Percentiles rank a stretch among this genome's conserved stretches.
Evolutionary conservation across 2,888 invertebrate genomes (phyloP).

Genomic region (Drosophila helvetica): DNA sequence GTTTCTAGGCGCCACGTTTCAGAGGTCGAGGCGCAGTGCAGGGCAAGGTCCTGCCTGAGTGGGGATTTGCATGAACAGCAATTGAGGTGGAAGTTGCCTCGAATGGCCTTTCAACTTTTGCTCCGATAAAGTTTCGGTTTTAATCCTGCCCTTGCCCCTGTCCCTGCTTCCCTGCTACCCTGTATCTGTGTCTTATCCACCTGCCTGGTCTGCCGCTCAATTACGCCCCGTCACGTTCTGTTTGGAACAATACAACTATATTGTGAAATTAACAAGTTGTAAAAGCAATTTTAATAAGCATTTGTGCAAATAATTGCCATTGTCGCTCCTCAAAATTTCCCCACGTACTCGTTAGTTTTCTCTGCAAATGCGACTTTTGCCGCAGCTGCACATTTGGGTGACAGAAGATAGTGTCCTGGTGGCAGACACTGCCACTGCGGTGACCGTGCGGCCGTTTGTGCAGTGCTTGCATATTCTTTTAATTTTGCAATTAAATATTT

Average conservation of each 20-base stretch:
- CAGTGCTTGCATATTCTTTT: constrained; percentile 74
- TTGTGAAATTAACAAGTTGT: constrained; percentile 71
- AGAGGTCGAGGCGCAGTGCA: constrained; percentile 3
- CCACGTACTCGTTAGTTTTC: constrained; percentile 12
- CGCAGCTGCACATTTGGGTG: constrained; percentile 60
- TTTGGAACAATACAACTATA: constrained; percentile 30
- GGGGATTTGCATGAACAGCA: constrained; percentile 15
- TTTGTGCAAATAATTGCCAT: constrained; percentile 64
- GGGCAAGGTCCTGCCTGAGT: neutral
- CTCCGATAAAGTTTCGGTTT: constrained; percentile 18
- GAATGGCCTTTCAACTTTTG: constrained; percentile 16
- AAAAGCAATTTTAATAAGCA: constrained; percentile 70
- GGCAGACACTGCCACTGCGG: constrained; percentile 22
- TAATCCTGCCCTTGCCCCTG: neutral
- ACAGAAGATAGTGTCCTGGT: constrained; percentile 8
- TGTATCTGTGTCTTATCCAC: neutral
- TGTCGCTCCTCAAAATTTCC: constrained; percentile 35
- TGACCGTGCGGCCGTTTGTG: constrained; percentile 46
- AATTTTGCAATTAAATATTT: constrained; percentile 77
- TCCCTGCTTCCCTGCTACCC: no score
- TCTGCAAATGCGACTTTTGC: constrained; percentile 34
- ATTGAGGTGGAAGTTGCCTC: constrained; percentile 5
- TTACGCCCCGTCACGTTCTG: neutral
- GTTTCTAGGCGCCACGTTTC: no score
- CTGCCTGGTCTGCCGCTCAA: neutral